Conservation (phyloP, 2,888 invertebrate genomes). For the Caenorhabditis sp. region DNA sequence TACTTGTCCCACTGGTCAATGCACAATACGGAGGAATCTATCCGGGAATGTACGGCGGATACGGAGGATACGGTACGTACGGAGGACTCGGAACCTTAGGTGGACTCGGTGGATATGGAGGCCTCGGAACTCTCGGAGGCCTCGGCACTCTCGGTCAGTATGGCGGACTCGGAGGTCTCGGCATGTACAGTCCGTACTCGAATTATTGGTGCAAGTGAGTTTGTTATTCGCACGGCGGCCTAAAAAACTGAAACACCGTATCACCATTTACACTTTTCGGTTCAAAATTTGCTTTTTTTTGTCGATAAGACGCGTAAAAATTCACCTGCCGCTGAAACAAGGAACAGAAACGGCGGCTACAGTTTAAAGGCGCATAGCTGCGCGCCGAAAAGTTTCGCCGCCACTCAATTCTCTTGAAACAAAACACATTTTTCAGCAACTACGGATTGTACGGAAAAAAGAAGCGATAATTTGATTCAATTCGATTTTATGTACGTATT, state of each 20-base stretch:
- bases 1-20: not conserved
- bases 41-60: conserved; percentile 42
- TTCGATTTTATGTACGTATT: too few species aligned
- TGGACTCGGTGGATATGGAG: conserved; percentile 26
- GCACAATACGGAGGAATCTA: conserved; percentile 41
- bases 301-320: too few species aligned
- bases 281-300: too few species aligned
- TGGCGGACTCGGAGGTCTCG: conserved; percentile 16
- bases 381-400: too few species aligned
- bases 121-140: conserved; percentile 7
- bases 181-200: conserved; percentile 48
- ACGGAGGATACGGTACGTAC: conserved; percentile 30
- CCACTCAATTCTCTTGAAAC: not conserved
- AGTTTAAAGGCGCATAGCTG: too few species aligned
- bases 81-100: conserved; percentile 18
- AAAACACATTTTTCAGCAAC: conserved; percentile 24
- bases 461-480: conserved; percentile 12
- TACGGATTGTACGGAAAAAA: conserved; percentile 44
- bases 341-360: too few species aligned
- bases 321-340: too few species aligned
- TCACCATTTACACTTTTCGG: not conserved
- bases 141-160: conserved; percentile 12
- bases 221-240: not conserved
- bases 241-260: not conserved
- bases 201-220: conserved; percentile 53